A percentile compares a stretch with the other conserved stretches of the same genome.
Conservation (phyloP, 2,113 vertebrate genomes). For the Macquaria ambigua region DNA sequence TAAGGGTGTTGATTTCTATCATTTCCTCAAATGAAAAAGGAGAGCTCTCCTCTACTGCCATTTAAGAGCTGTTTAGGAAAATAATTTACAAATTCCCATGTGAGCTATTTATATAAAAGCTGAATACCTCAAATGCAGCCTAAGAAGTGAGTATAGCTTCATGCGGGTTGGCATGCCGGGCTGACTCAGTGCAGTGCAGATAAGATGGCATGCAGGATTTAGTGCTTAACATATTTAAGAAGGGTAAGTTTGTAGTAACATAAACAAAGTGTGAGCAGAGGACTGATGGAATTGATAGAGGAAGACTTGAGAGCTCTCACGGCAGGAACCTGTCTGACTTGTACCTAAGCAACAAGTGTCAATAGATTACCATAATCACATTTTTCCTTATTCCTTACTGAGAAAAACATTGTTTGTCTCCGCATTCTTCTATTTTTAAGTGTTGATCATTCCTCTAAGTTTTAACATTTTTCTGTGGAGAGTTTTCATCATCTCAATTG, state of each 20-base stretch:
- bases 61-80: background rate
- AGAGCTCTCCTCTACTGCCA: background rate
- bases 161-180: constrained; percentile 20
- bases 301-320: constrained; percentile 29
- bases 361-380: background rate
- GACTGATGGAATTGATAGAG: constrained; percentile 57
- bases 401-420: background rate
- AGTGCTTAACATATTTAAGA: constrained; percentile 59
- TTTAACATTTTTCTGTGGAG: background rate
- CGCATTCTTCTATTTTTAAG: background rate
- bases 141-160: background rate
- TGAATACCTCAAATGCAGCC: background rate
- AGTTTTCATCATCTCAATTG: background rate
- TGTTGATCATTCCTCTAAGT: background rate
- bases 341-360: background rate
- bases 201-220: constrained; percentile 55
- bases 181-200: constrained; percentile 33
- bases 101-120: constrained; percentile 19
- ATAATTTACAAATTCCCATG: background rate
- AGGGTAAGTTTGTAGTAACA: constrained; percentile 64
- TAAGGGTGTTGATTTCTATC: background rate
- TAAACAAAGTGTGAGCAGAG: constrained; percentile 58
- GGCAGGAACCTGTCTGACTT: constrained; percentile 44
- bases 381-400: background rate
- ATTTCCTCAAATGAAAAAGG: background rate